Percentiles rank a stretch among this genome's conserved stretches.
Conservation (phyloP, 2,888 invertebrate genomes). For the Dioctria rufipes region DNA sequence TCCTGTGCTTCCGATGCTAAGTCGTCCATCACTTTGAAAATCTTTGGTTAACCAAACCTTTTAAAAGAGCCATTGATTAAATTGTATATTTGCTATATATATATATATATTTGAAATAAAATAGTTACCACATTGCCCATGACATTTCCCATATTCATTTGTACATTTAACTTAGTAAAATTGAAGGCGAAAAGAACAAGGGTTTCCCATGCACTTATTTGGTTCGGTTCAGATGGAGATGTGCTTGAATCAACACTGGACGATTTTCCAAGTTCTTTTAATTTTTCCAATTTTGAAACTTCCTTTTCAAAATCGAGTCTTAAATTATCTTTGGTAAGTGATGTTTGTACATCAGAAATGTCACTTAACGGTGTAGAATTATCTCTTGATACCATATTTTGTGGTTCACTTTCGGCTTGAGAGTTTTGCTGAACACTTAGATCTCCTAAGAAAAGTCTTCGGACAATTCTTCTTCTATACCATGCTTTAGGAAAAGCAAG, state of each 20-base stretch:
- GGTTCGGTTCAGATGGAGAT: constrained; percentile 76
- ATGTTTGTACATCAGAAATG: neutral
- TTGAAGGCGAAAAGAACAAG: constrained; percentile 96
- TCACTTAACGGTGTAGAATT: constrained; percentile 57
- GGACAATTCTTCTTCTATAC: constrained; percentile 95
- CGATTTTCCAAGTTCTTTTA: constrained; percentile 74
- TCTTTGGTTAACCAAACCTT: constrained; percentile 91
- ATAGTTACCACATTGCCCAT: constrained; percentile 95
- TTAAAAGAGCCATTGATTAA: neutral
- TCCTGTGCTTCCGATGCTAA: constrained; percentile 94
- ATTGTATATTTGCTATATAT: constrained; percentile 43
- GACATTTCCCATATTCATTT: constrained; percentile 99
- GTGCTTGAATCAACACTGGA: constrained; percentile 75
- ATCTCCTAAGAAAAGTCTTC: constrained; percentile 94
- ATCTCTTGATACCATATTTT: constrained; percentile 62
- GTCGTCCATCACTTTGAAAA: constrained; percentile 90
- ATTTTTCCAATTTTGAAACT: constrained; percentile 71
- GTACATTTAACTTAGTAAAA: constrained; percentile 95
- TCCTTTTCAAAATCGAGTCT: constrained; percentile 74
- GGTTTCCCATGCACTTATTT: constrained; percentile 93
- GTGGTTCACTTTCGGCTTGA: constrained; percentile 33
- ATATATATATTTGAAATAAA: constrained; percentile 42
- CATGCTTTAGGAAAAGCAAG: constrained; percentile 98
- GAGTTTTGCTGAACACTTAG: constrained; percentile 76
- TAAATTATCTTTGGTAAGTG: constrained; percentile 73